Evolutionary conservation across 2,113 vertebrate genomes (phyloP).

Genomic region (Seriola dumerili): DNA sequence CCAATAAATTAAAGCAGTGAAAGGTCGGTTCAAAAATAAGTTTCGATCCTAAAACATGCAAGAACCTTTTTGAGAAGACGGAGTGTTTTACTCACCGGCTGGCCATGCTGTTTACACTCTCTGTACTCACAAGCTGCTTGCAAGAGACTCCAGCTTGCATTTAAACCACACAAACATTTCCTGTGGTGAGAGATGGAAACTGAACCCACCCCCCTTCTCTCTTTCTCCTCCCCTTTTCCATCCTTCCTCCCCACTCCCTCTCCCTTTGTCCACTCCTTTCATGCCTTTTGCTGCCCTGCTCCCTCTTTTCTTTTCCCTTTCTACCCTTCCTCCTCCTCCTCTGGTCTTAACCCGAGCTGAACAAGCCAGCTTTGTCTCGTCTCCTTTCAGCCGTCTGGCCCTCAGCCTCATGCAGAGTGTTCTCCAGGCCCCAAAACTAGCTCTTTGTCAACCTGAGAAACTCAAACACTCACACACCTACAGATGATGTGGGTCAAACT

Average conservation of each 20-base stretch:
- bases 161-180: conserved; percentile 59
- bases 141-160: conserved; percentile 22
- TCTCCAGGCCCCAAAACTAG: conserved; percentile 24
- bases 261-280: conserved; percentile 42
- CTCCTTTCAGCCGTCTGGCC: conserved; percentile 59
- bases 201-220: conserved; percentile 10
- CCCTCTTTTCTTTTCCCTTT: neutral
- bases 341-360: conserved; percentile 24
- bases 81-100: conserved; percentile 87
- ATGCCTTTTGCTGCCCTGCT: conserved; percentile 1
- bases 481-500: conserved; percentile 30
- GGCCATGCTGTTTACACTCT: conserved; percentile 84
- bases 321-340: conserved; percentile 23
- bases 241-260: neutral
- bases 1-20: neutral
- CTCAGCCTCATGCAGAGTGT: conserved; percentile 39
- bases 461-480: conserved; percentile 31
- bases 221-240: conserved; percentile 46
- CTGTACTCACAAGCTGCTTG: conserved; percentile 1
- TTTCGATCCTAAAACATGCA: neutral
- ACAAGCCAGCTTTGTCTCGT: conserved; percentile 76
- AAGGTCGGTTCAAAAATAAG: neutral
- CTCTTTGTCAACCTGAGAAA: conserved; percentile 28
- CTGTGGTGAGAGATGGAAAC: conserved; percentile 58
- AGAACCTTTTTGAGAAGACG: conserved; percentile 31